These are phyloP conservation scores for Myripristis jacobus DNA, from an alignment of 2,797 vertebrate genomes.

Conservation along the genomic window DNA sequence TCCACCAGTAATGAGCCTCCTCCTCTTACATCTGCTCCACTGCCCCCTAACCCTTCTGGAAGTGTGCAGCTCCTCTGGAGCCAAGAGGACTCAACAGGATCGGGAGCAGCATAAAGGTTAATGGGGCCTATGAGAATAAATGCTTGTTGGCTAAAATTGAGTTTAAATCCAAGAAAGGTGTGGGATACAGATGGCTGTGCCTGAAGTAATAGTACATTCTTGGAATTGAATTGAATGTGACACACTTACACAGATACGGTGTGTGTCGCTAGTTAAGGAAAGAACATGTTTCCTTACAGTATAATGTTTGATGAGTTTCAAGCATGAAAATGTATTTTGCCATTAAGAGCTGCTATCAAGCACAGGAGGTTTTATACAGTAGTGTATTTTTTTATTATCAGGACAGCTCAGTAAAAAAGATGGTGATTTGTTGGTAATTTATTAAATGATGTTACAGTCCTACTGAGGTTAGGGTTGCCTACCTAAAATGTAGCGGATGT, in stretches of 20 bases:
- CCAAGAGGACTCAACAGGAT: constrained; percentile 50
- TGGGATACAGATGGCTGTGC: constrained; percentile 39
- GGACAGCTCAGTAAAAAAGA: too few species aligned
- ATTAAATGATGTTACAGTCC: too few species aligned
- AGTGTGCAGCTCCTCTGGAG: constrained; percentile 38
- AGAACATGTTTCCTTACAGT: too few species aligned
- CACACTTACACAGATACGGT: too few species aligned
- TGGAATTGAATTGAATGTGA: not conserved
- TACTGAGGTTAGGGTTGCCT: too few species aligned
- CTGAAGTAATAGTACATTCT: constrained; percentile 26
- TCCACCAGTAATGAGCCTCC: constrained; percentile 45
- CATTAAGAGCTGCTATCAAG: not conserved
- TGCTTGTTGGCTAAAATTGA: constrained; percentile 31
- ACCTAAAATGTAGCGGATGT: too few species aligned
- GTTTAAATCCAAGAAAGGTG: constrained; percentile 1
- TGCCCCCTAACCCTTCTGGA: constrained; percentile 44
- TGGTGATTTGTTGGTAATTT: too few species aligned
- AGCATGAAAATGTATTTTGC: not conserved
- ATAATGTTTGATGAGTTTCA: not conserved
- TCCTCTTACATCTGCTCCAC: constrained; percentile 17
- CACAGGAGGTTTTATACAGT: too few species aligned
- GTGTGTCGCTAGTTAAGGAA: too few species aligned
- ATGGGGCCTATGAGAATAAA: constrained; percentile 51
- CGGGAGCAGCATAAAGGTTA: constrained; percentile 53
- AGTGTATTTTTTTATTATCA: too few species aligned